Base-by-base conservation (phyloP, 2,113 vertebrate species). In the Catharus fuscescens region DNA sequence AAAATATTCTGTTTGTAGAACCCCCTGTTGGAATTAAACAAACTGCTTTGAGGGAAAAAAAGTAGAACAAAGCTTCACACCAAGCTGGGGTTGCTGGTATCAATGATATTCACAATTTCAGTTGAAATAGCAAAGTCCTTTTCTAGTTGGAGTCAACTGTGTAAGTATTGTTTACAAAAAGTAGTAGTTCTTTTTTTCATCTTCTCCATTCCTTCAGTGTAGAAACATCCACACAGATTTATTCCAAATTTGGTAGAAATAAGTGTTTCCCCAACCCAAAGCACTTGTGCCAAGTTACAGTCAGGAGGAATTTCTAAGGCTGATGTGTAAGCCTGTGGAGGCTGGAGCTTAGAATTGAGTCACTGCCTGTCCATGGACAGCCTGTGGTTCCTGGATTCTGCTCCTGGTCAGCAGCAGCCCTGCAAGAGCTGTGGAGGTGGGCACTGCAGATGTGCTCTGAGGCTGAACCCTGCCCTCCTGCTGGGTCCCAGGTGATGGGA, bases 211-310 rank as follows among this genome's bases (percentile, higher is more conserved):
- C 85, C 91, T 88, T 28, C 67, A 38, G 56, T 38, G 54, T 65
- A 52, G 76, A 90, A 90, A 50, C 52, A 76, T 73, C 81, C 83
- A 65, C 34, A 74, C 15, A 40, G 44, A 64, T 87, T 87, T 82
- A 67, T 84, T 92, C 92, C 88, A 94, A 93, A 92, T 90, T 92
- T 86, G 92, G 81, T 90, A 90, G 89, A 86, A 92, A 65, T 61
- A 10, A 47, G 12, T 60, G 16, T 65, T 90, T 94, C 74, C 36
- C 61, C 54, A 64, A 48, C 16, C 17, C 20, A 57, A 73, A 79
- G 16, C 25, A 16, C 13, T 87, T 71, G 32, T 78, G 86, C 86
- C 64, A 86, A 10, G 52, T 82, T 78, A 59, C 45, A 87, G 8
- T 86, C 54, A 47, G 80, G 78, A 94, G 48, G 66, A 88, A 69